Base-by-base conservation (phyloP, 53 echinoderm and acorn worm genomes). In the Astropecten irregularis region DNA sequence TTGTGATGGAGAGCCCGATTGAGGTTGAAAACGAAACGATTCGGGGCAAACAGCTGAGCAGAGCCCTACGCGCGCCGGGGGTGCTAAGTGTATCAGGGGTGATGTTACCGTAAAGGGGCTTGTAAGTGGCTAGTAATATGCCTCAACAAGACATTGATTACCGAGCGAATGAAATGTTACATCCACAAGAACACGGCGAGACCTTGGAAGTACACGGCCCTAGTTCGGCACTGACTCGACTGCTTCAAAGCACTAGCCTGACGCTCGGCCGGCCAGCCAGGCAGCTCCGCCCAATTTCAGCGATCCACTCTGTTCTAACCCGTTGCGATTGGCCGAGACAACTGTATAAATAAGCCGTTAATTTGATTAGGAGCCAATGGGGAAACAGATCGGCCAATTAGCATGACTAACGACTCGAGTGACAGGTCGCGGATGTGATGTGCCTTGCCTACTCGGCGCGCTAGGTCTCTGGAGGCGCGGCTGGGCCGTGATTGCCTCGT, bases 331-430 rank as follows among this genome's bases (percentile, higher is more conserved):
- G 89, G 92, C 63, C 48, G 86, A 86, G 67, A 83, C 89, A 77
- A 83, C 68, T 49, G 86, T 66, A 82, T 86, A 71, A 89, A 89
- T 82, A 83, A 62, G 76, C 76, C 60, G 85, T 86, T 89, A 89
- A 92, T 92, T 89, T 83, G 79, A 92, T 92, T 92, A 89, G 71
- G 83, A 86, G 73, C 92, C 92, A 92, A 92, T 92, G 69, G 89
- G 92, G 72, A 89, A 76, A 81, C 69, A 86, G 92, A 92, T 89
- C 86, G 92, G 89, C 92, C 92, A 92, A 92, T 92, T 92, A 92
- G 92, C 89, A 89, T 92, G 92, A 92, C 86, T 89, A 92, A 92
- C 92, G 92, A 92, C 92, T 66, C 58, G 49, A 83, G 51, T 92
- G 92, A 92, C 92, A 89, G 89, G 89, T 92, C 86, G 61, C 68